phyloP scores from a whole-genome alignment of 2,888 invertebrate species.

The Patella depressa region DNA sequence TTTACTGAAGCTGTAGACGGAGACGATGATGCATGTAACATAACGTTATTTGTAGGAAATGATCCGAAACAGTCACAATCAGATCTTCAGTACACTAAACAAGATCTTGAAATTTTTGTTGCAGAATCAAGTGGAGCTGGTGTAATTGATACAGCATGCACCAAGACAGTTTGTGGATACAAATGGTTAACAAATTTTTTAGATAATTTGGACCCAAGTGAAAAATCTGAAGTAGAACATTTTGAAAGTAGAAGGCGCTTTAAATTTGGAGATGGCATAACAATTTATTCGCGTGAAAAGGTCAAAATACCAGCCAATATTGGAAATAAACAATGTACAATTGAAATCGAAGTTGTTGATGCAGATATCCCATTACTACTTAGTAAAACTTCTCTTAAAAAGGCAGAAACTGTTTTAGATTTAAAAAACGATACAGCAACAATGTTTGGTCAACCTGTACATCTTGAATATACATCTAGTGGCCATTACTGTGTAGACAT shows the following conservation, averaged over 20 bases:
- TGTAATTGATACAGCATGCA: constrained; percentile 14
- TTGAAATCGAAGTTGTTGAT: constrained; percentile 25
- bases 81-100: neutral
- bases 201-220: neutral
- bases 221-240: constrained; percentile 6
- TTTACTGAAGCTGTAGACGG: neutral
- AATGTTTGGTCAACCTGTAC: constrained; percentile 27
- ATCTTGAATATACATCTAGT: constrained; percentile 26
- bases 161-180: constrained; percentile 12
- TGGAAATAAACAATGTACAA: constrained; percentile 15
- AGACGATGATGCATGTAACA: constrained; percentile 13
- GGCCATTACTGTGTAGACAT: constrained; percentile 32
- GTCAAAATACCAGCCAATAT: constrained; percentile 8
- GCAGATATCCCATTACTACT: constrained; percentile 26
- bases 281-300: neutral
- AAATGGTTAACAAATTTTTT: constrained; percentile 4
- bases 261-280: constrained; percentile 11
- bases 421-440: constrained; percentile 24
- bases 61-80: neutral
- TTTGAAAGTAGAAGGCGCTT: constrained; percentile 10
- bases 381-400: constrained; percentile 25
- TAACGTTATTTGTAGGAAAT: neutral
- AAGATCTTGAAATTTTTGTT: constrained; percentile 4
- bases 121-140: constrained; percentile 11
- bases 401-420: constrained; percentile 23